Conservation (phyloP, 2,797 vertebrate species). For the Chelmon rostratus region DNA sequence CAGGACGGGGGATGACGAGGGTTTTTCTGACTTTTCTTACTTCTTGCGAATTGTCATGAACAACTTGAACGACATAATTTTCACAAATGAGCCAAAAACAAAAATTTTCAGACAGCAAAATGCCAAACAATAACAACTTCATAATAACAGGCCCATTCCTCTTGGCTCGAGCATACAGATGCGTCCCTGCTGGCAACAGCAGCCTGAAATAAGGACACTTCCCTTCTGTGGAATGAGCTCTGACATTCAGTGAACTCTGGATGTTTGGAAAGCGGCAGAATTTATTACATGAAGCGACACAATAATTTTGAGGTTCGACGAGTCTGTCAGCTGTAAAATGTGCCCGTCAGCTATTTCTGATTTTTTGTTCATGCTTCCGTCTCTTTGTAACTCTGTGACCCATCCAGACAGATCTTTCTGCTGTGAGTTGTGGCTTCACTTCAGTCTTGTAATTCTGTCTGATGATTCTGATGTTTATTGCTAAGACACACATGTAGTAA, state of each 20-base stretch:
- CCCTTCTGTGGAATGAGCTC: constrained; percentile 12
- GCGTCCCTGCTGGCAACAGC: constrained; percentile 29
- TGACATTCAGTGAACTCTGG: constrained; percentile 28
- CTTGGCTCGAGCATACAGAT: constrained; percentile 19
- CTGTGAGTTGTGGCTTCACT: not conserved
- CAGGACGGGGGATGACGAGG: not conserved
- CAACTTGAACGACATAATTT: not conserved
- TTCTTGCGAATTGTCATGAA: not conserved
- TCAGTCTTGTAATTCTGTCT: not conserved
- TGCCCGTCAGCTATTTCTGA: constrained; percentile 1
- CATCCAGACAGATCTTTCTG: not conserved
- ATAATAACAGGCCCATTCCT: constrained; percentile 8
- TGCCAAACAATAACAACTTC: not conserved
- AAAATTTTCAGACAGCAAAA: constrained; percentile 10
- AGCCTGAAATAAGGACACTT: constrained; percentile 18
- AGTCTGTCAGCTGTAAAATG: constrained; percentile 18
- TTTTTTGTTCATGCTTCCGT: not conserved
- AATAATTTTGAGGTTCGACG: not conserved
- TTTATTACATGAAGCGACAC: constrained; percentile 1
- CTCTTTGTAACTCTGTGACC: not conserved
- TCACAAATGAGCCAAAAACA: constrained; percentile 2
- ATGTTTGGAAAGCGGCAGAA: constrained; percentile 35
- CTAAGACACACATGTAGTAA: not conserved
- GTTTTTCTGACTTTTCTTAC: constrained; percentile 13
- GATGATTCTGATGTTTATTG: not conserved